Conservation (phyloP, 2,888 invertebrate genomes). For the Campaea margaritaria region DNA sequence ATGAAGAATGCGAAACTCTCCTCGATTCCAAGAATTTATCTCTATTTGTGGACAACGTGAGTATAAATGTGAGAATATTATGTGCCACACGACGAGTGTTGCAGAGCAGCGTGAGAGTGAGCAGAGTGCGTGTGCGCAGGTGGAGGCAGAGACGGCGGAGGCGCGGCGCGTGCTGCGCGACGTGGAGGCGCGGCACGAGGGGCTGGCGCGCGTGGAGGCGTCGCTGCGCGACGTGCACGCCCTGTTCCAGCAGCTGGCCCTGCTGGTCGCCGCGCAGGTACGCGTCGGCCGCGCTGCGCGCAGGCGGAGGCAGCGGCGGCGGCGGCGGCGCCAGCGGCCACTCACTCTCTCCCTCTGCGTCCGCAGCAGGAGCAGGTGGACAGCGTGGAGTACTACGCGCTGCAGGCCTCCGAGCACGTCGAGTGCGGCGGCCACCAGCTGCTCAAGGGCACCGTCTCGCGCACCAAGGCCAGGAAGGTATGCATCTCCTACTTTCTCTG, state of each 20-base stretch:
- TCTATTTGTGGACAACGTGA: conserved; percentile 80
- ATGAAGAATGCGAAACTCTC: conserved; percentile 77
- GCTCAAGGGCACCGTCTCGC: conserved; percentile 78
- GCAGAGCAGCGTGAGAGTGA: no score
- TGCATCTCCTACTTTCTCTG: no score
- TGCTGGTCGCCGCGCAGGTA: conserved; percentile 90
- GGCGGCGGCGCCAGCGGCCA: background rate
- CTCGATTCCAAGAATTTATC: conserved; percentile 74
- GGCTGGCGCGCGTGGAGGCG: conserved; percentile 92
- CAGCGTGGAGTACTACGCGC: conserved; percentile 88
- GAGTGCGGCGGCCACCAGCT: conserved; percentile 84
- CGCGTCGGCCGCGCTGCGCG: background rate
- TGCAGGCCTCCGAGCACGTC: conserved; percentile 85
- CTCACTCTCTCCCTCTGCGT: conserved; percentile 1
- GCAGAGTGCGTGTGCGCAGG: conserved; percentile 81
- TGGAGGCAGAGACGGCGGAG: conserved; percentile 91
- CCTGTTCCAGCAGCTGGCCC: conserved; percentile 93
- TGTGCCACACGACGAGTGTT: no score
- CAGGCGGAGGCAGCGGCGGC: background rate
- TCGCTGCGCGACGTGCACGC: conserved; percentile 91
- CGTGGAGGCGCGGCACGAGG: conserved; percentile 92
- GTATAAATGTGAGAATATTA: conserved; percentile 42
- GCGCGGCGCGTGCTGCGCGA: conserved; percentile 91
- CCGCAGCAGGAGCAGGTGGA: conserved; percentile 87
- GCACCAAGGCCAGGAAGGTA: conserved; percentile 82